Percentiles rank a stretch among this genome's conserved stretches.
Evolutionary conservation across 1,140 invertebrate genomes (phyloP).

Genomic region (Aphis gossypii): DNA sequence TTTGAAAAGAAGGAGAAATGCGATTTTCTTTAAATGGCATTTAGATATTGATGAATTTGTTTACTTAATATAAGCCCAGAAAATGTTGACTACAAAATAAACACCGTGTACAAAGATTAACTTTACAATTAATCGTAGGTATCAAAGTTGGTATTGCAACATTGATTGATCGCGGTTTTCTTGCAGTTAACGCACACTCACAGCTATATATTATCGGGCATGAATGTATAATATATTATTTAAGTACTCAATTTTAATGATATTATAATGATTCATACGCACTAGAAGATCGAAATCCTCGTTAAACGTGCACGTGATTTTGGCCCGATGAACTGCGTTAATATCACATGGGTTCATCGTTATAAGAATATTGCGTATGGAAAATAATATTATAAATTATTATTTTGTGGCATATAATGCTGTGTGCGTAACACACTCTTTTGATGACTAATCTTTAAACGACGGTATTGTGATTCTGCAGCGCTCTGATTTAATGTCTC

Average conservation of each 20-base stretch:
- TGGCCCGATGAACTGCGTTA: neutral
- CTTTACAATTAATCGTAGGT: neutral
- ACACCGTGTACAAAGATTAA: neutral
- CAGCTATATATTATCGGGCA: neutral
- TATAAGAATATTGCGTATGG: neutral
- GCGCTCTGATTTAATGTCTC: neutral
- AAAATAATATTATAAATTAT: neutral
- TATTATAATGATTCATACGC: neutral
- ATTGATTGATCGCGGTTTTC: no score
- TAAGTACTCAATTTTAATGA: neutral
- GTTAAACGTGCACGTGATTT: neutral
- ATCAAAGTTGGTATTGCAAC: no score
- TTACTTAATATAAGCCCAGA: neutral
- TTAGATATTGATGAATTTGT: neutral
- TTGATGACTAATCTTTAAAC: neutral
- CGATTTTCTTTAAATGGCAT: neutral
- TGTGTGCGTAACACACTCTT: neutral
- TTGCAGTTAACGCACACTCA: neutral
- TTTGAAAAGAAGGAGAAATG: neutral
- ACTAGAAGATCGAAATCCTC: neutral
- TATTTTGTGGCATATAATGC: neutral
- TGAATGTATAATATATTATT: no score
- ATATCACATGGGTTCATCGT: neutral
- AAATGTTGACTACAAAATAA: no score
- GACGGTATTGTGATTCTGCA: neutral